Evolutionary conservation across 2,113 vertebrate species (phyloP), one percentile per base, ranked within the genome.

Genomic region (Tychaedon coryphoeus): DNA sequence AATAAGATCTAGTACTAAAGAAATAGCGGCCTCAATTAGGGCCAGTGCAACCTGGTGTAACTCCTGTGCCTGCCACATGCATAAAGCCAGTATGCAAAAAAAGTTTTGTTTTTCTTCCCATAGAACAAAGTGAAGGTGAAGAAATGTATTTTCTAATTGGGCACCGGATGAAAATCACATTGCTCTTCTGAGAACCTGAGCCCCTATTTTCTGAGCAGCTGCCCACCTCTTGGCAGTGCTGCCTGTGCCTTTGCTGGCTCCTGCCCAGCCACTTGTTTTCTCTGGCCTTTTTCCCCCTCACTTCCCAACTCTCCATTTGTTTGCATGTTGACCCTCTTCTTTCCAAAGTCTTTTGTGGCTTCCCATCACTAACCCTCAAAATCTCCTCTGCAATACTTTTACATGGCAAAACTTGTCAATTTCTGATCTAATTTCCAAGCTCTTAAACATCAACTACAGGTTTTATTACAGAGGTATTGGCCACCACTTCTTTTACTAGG

Each of bases 51-150:
- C 12, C 43, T 14, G 28, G 36, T 56, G 0, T 8, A 47, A 58
- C 31, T 57, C 70, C 50, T 4, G 42, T 18, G 34, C 13, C 64
- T 45, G 50, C 8, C 2, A 1, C 0, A 0, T 6, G 33, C 2
- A 2, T 16, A 79, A 70, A 1, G 1, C 33, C 0, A 0, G 19
- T 0, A 0, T 6, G 34, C 25, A 75, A 70, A 58, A 58, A n/a
- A 78, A 73, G n/a, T 20, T 85, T 1, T 1, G 22, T 60, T n/a
- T 60, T 77, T 45, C 36, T 56, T 57, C n/a, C n/a, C 23, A 9
- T 0, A 64, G 10, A 60, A 24, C 16, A 71, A 51, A 94, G 19
- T 3, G 11, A 92, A 53, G 38, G 29, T 10, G 25, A 53, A 60
- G 60, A 94, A 70, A 83, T 3, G 1, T 28, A 42, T 57, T 62